These are phyloP conservation scores for Genyomyrus donnyi DNA, from an alignment of 2,113 vertebrate species.

Conservation along the genomic window DNA sequence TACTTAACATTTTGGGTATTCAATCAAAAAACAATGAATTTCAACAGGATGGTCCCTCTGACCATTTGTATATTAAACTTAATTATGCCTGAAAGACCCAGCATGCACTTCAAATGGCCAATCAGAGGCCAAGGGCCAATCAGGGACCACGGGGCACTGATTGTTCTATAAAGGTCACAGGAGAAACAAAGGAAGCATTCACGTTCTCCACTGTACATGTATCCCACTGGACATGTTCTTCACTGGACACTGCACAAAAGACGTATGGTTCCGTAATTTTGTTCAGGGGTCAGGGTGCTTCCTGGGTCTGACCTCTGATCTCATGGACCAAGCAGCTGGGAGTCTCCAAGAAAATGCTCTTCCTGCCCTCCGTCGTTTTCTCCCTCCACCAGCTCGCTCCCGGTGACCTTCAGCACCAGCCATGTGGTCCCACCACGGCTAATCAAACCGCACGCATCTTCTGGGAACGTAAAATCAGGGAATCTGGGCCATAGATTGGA, in stretches of 20 bases:
- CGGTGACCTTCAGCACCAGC: not conserved
- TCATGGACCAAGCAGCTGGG: not conserved
- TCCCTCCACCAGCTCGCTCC: not conserved
- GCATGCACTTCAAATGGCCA: not conserved
- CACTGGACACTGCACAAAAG: not conserved
- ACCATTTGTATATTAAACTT: not conserved
- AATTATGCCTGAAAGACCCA: not conserved
- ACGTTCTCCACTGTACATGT: not conserved
- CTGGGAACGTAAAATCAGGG: not conserved
- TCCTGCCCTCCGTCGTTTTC: not conserved
- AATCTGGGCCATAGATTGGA: not conserved
- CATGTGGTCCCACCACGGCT: not conserved
- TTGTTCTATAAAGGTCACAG: not conserved
- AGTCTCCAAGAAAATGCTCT: not conserved
- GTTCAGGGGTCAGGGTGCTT: not conserved
- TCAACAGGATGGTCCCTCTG: not conserved
- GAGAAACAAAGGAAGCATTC: not conserved
- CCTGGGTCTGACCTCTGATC: not conserved
- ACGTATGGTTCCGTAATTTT: not conserved
- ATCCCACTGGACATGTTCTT: too few species aligned
- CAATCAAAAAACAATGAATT: not conserved
- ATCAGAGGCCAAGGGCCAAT: not conserved
- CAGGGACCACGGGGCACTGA: not conserved
- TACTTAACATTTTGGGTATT: not conserved
- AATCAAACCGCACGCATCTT: not conserved